Base-by-base conservation (phyloP, 2,888 invertebrate species). In the Drosophila parthenogenetica region DNA sequence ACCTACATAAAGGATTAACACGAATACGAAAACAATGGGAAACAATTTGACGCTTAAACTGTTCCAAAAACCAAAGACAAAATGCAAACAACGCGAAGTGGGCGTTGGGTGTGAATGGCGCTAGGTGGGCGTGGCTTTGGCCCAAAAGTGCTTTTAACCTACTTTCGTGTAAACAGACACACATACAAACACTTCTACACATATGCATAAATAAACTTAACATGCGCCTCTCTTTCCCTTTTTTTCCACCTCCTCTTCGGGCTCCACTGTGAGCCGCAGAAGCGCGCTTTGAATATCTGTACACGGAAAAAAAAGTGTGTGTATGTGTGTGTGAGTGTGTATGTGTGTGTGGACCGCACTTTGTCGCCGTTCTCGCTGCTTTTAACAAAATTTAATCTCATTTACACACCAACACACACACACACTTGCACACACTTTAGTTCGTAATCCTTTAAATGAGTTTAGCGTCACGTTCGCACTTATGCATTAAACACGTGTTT, bases 381-480 rank as follows among this genome's bases (percentile, higher is more conserved):
- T 87, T 87, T 79, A 83, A 79, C 89, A 79, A 69, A 88, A 87
- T 89, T 89, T 87, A 83, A 89, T 89, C 86, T 89, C 78, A 83
- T 87, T 83, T 84, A 73, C 64, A 83, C 84, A 82, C 73, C 71
- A 0, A 49, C 65, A 53, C 39, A 42, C 42, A 69, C 69, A 71
- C 57, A 70, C 46, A 61, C 53, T n/a, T 22, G 48, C 57, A 64
- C 50, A 71, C 67, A 66, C 89, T 74, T 77, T 69, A 74, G 77
- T 73, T 68, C 76, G 73, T 89, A 90, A 89, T 90, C 90, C 90
- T 89, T 90, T 90, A 89, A 90, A 88, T 84, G 82, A 87, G 90
- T 87, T 88, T 82, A 89, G 80, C 84, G 89, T 88, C 89, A 90
- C 89, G 90, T 89, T 90, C 84, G 73, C 80, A 81, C 74, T 89